phyloP scores from a whole-genome alignment of 2,888 invertebrate genomes.

The Eupeodes luniger region DNA sequence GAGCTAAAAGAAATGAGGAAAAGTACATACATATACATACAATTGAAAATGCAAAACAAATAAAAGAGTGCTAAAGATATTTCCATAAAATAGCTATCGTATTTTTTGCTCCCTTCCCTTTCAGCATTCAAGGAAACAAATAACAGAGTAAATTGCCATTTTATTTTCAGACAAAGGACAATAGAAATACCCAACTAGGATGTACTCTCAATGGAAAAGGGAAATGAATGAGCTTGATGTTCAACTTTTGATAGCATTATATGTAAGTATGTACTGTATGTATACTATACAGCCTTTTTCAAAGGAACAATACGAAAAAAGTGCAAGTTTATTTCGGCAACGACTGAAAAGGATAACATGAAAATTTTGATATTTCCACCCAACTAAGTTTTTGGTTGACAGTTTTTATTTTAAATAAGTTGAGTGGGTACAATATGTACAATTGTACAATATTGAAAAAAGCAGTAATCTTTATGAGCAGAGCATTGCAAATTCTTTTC shows the following conservation, averaged over 20 bases:
- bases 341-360: constrained; percentile 28
- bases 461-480: neutral
- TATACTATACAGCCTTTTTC: constrained; percentile 15
- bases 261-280: constrained; percentile 27
- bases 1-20: constrained; percentile 38
- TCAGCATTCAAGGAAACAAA: constrained; percentile 67
- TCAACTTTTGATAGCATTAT: constrained; percentile 67
- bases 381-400: constrained; percentile 36
- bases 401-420: constrained; percentile 24
- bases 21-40: neutral
- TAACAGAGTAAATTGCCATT: constrained; percentile 73
- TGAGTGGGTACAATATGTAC: neutral
- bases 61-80: constrained; percentile 67
- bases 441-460: neutral
- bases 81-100: constrained; percentile 64
- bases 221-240: constrained; percentile 70
- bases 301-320: constrained; percentile 42
- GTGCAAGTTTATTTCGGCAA: constrained; percentile 52
- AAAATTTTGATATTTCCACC: constrained; percentile 34
- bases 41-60: constrained; percentile 64
- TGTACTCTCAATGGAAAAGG: constrained; percentile 60
- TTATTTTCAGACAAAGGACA: constrained; percentile 73
- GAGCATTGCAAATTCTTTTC: no score
- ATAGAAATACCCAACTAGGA: constrained; percentile 58
- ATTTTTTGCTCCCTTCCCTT: constrained; percentile 28